Base-by-base conservation (phyloP, 2,113 vertebrate species). In the Pachypanchax playfairii region DNA sequence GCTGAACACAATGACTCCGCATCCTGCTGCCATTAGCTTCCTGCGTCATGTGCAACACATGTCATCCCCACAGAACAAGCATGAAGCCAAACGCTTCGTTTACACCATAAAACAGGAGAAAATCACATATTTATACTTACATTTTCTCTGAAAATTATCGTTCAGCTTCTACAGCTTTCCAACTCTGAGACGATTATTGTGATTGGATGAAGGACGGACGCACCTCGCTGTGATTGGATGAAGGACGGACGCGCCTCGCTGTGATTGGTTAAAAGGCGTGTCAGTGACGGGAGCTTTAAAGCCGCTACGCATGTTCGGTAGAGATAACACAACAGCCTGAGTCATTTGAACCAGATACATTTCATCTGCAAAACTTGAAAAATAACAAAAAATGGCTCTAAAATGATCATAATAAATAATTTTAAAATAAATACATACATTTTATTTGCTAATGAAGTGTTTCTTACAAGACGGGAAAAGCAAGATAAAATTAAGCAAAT, bases 1-100 rank as follows among this genome's bases (percentile, higher is more conserved):
- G n/a, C n/a, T n/a, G n/a, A n/a, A 35, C 10, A 33, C 10, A 75
- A 84, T 88, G 86, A 88, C 86, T 79, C 28, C 80, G 84, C 84
- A 77, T 77, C 79, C 67, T 54, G 35, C 13, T 22, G 46, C 39
- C 5, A 33, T 14, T 14, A 31, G 24, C 33, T 4, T 15, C 18
- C 21, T 14, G 49, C 38, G 42, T 47, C 5, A 46, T 6, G 60
- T 29, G 28, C 28, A 5, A 29, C 28, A 57, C 10, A 36, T 9
- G n/a, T 24, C 0, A 60, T 0, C 15, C 29, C 21, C 14, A 13
- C 1, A 2, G 1, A 60, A 2, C 22, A 11, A 44, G 48, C 11
- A 22, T 1, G 8, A 13, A 54, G 0, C 18, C 1, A 8, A 0
- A 4, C 12, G 5, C 0, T 13, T 0, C 5, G 6, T 41, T 3